Evolutionary conservation across 2,888 invertebrate species (phyloP), one percentile per base, ranked within the genome.

Genomic region (Drosophila borborema): DNA sequence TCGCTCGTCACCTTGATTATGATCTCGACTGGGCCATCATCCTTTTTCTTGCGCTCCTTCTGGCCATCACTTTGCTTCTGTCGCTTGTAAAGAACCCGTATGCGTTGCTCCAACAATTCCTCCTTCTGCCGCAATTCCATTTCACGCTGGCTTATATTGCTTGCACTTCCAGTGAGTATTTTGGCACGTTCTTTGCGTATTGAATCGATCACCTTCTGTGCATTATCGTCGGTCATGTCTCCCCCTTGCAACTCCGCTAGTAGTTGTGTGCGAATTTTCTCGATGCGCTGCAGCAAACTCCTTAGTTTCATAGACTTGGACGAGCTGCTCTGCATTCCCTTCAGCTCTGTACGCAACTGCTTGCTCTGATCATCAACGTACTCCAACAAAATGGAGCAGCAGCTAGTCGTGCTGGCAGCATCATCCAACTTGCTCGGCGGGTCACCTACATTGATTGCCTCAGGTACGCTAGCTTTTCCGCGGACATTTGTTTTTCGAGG

Each of bases 311-410:
- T 65, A 0, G 86, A 77, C 59, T 92, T 93, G 2, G 46, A 38
- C 4, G 82, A 67, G 59, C 86, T 76, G 3, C 61, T 65, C 12
- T 84, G 82, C 64, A 73, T 85, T 12, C 86, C 85, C 40, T 80
- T 75, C 3, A 93, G 78, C 64, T 93, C 92, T 10, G 88, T 77
- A 12, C 88, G 86, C 4, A 93, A 68, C 73, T 92, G 86, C 56
- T 91, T 86, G 38, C 90, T 91, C 68, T 92, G 92, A 67, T 91
- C 90, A 43, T 92, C 88, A 2, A 93, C 92, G 71, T 91, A 92
- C 34, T 91, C 91, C 3, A 93, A 67, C 3, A 93, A 65, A 43
- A 93, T 85, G 0, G 93, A 91, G 23, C 89, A 81, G 72, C 92
- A 91, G 66, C 93, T 93, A n/a, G 90, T 91, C 0, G 90, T 82